A percentile compares a stretch with the other conserved stretches of the same genome.
Evolutionary conservation across 2,888 invertebrate species (phyloP).

Genomic region (Nudaria mundana): DNA sequence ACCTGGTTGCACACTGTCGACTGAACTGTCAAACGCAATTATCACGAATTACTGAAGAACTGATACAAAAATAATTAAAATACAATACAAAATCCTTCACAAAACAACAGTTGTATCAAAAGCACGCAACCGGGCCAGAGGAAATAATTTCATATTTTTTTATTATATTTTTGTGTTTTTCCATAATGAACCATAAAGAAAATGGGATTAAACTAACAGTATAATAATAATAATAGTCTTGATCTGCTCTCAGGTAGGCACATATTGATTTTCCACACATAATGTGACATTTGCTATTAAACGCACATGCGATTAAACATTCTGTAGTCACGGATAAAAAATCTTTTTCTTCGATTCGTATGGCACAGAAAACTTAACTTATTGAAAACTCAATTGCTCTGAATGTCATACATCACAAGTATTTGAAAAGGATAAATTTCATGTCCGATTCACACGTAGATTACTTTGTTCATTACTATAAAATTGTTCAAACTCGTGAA

Average conservation of each 20-base stretch:
- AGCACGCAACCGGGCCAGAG: slow-evolving; percentile 35
- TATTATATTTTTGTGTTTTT: slow-evolving; percentile 25
- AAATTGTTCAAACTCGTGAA: slow-evolving; percentile 15
- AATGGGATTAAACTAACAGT: slow-evolving; percentile 33
- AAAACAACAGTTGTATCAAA: slow-evolving; percentile 27
- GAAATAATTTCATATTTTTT: slow-evolving; percentile 19
- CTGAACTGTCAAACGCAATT: slow-evolving; percentile 31
- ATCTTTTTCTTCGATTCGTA: slow-evolving; percentile 39
- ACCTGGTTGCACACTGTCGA: slow-evolving; percentile 43
- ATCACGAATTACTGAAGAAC: slow-evolving; percentile 17
- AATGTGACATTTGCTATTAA: slow-evolving; percentile 23
- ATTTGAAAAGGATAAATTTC: slow-evolving; percentile 28
- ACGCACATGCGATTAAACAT: slow-evolving; percentile 22
- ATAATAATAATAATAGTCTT: slow-evolving; percentile 23
- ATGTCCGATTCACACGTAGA: slow-evolving; percentile 21
- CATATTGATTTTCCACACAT: slow-evolving; percentile 25
- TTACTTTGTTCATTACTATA: slow-evolving; percentile 25
- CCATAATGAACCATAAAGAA: slow-evolving; percentile 32
- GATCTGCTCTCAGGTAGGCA: slow-evolving; percentile 38
- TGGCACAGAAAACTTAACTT: slow-evolving; percentile 58
- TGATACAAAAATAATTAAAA: slow-evolving; percentile 12
- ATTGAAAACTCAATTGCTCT: slow-evolving; percentile 40
- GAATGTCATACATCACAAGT: slow-evolving; percentile 33
- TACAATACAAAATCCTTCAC: slow-evolving; percentile 15
- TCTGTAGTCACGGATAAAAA: slow-evolving; percentile 27